Evolutionary conservation across 2,797 vertebrate species (phyloP), one percentile per base, ranked within the genome.

Genomic region (Falco cherrug): DNA sequence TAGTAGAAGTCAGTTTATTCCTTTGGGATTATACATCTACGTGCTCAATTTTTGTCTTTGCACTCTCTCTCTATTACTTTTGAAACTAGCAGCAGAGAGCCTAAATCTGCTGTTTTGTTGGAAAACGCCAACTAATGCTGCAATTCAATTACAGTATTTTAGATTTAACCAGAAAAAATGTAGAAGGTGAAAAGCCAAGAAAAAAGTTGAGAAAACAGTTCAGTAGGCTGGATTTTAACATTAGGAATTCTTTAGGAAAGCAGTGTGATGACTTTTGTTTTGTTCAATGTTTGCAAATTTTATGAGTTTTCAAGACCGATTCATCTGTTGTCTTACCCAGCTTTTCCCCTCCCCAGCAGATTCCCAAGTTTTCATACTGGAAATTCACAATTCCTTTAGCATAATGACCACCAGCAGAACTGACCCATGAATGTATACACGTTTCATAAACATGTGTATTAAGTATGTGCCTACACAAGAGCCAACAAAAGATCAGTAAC

Each of bases 1-100:
- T 97, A 91, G 92, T 11, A 89, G 96, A 98, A 98, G 97, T 97
- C 96, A 92, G 97, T 98, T 96, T 97, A 97, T 76, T 98, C 97
- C 97, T 95, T 47, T 22, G 97, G 96, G 97, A 98, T 93, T 97
- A 95, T 80, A 94, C 76, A 96, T 96, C 95, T 96, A 92, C 95
- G 87, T 93, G 94, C 95, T 98, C 84, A 79, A 88, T 97, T 97
- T 94, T 97, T 97, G 95, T 95, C 97, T 97, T 93, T 1, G 11
- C 1, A 0, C 37, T 41, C 31, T 33, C 70, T 64, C 77, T 47
- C 24, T 56, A 50, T 78, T 75, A 96, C 60, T 97, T 89, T 87
- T 86, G 95, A 97, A 97, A 96, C 73, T 25, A 87, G 83, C 35
- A 96, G 92, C 61, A 75, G 93, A 91, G 85, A 95, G 84, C 79